These are phyloP conservation scores for Clavelina lepadiformis DNA, from an alignment of 23 tunicate genomes.

Conservation along the genomic window DNA sequence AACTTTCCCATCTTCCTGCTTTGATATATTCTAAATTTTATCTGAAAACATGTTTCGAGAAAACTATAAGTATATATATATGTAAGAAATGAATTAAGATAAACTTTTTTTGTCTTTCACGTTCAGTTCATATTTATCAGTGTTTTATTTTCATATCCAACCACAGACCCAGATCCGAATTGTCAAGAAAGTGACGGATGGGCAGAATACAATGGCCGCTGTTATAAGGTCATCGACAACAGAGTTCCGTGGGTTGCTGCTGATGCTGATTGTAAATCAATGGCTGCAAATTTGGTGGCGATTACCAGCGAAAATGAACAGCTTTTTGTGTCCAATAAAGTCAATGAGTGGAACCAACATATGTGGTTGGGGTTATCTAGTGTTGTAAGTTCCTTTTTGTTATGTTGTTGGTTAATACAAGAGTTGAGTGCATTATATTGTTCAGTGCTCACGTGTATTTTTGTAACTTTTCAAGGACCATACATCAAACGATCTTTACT, in stretches of 20 bases:
- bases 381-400: conserved; percentile 53
- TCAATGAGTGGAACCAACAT: conserved; percentile 28
- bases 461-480: conserved; percentile 4
- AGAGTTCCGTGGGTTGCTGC: conserved; percentile 59
- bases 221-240: conserved; percentile 47
- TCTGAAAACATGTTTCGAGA: too few species aligned
- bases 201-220: conserved; percentile 60
- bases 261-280: conserved; percentile 27
- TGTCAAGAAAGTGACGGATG: conserved; percentile 63
- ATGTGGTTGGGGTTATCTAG: conserved; percentile 80
- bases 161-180: conserved; percentile 28
- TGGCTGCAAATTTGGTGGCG: conserved; percentile 53
- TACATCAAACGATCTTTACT: conserved; percentile 24
- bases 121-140: too few species aligned
- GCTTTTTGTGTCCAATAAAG: conserved; percentile 34
- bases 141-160: too few species aligned
- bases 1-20: too few species aligned
- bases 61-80: too few species aligned
- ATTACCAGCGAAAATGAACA: conserved; percentile 48
- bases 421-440: neutral
- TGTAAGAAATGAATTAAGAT: too few species aligned
- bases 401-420: too few species aligned
- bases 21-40: too few species aligned
- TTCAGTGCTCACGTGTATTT: neutral
- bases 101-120: too few species aligned